Evolutionary conservation across 2,113 vertebrate genomes (phyloP).

Genomic region (Raja brachyura): DNA sequence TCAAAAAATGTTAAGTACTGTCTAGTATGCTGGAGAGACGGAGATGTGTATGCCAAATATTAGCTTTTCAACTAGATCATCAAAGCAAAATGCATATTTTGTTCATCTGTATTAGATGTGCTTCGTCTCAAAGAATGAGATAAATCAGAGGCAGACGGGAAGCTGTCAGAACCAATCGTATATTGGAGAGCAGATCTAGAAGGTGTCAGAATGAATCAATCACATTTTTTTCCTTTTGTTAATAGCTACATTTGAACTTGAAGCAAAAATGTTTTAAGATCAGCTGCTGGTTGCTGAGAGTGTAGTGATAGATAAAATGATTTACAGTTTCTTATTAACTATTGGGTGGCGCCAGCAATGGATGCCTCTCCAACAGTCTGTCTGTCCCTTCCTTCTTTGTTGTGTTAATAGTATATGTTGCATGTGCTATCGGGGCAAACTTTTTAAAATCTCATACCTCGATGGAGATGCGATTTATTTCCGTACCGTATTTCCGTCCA

Average conservation of each 20-base stretch:
- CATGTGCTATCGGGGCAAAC: no score
- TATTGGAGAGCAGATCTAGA: neutral
- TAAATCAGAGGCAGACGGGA: neutral
- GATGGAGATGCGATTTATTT: no score
- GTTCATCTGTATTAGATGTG: neutral
- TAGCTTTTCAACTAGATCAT: neutral
- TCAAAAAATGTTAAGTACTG: no score
- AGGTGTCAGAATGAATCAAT: conserved; percentile 12
- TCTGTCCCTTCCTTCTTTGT: no score
- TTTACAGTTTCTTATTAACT: neutral
- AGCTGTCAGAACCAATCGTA: neutral
- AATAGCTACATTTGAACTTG: neutral
- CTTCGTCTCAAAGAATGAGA: neutral
- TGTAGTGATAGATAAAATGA: neutral
- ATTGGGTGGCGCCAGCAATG: neutral
- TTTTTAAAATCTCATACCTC: no score
- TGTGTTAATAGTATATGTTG: no score
- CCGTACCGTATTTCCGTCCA: no score
- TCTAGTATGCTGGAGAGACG: neutral
- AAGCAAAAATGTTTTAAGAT: neutral
- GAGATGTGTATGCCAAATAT: neutral
- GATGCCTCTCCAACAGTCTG: no score
- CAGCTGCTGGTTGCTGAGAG: neutral
- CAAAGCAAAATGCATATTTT: neutral
- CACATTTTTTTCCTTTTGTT: neutral